A percentile compares a stretch with the other conserved stretches of the same genome.
These are phyloP conservation scores for Branchipolynoe longqiensis DNA, from an alignment of 2,888 invertebrate genomes.

Conservation along the genomic window DNA sequence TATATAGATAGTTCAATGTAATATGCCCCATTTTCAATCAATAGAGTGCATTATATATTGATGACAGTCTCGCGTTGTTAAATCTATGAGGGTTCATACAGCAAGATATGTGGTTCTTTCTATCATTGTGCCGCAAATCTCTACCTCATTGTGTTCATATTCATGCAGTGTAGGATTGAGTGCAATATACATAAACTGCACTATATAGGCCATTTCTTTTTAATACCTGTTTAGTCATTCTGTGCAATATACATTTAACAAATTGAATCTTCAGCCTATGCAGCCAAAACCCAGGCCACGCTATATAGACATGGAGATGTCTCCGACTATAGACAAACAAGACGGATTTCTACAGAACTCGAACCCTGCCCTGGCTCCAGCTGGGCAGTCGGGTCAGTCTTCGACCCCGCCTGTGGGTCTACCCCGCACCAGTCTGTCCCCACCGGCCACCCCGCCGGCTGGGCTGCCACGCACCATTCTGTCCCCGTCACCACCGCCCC, in stretches of 20 bases:
- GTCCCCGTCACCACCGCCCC: not conserved
- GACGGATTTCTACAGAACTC: not conserved
- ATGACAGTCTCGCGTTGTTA: too few relatives aligned
- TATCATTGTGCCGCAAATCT: too few relatives aligned
- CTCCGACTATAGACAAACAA: constrained; percentile 7
- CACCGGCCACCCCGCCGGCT: not conserved
- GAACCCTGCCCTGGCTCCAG: not conserved
- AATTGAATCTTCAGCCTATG: constrained; percentile 4
- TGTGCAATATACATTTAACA: too few relatives aligned
- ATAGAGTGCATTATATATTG: too few relatives aligned
- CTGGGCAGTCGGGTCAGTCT: not conserved
- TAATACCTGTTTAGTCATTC: too few relatives aligned
- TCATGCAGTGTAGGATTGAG: too few relatives aligned
- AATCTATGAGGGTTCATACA: too few relatives aligned
- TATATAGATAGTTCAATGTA: too few relatives aligned
- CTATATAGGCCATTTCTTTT: not conserved
- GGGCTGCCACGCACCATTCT: not conserved
- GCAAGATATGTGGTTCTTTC: too few relatives aligned
- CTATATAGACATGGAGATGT: constrained; percentile 41
- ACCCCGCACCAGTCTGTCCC: not conserved
- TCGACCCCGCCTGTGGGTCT: not conserved
- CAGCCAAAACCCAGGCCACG: constrained; percentile 3
- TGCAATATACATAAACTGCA: too few relatives aligned
- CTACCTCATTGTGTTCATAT: too few relatives aligned
- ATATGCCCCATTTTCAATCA: too few relatives aligned